A percentile compares a stretch with the other conserved stretches of the same genome.
Evolutionary conservation across 2,888 invertebrate genomes (phyloP).

Genomic region (Bursaphelenchus okinawaensis): DNA sequence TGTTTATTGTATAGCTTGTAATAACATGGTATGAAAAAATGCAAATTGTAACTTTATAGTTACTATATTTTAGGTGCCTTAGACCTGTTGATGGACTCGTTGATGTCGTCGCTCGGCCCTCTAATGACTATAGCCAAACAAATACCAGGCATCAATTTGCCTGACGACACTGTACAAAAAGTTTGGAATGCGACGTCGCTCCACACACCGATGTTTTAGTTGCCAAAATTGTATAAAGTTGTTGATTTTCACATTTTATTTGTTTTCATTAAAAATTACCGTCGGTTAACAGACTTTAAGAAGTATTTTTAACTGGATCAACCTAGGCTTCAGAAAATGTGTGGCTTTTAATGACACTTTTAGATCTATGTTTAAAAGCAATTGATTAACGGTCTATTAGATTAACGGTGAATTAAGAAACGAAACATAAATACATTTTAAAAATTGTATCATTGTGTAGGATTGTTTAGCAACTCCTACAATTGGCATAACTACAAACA

Average conservation of each 20-base stretch:
- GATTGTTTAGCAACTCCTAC: too few relatives aligned
- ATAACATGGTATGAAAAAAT: background rate
- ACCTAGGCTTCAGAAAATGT: too few relatives aligned
- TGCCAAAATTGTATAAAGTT: constrained; percentile 5
- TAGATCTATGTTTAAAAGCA: too few relatives aligned
- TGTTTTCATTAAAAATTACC: too few relatives aligned
- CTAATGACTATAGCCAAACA: constrained; percentile 34
- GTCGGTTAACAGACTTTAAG: too few relatives aligned
- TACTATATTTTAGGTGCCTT: constrained; percentile 34
- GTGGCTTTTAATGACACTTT: too few relatives aligned
- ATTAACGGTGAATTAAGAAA: too few relatives aligned
- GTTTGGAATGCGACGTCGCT: constrained; percentile 41
- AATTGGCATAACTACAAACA: background rate
- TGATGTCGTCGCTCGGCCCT: constrained; percentile 41
- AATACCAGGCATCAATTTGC: constrained; percentile 26
- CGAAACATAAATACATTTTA: too few relatives aligned
- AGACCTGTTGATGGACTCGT: constrained; percentile 51
- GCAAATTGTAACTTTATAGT: constrained; percentile 6
- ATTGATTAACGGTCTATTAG: too few relatives aligned
- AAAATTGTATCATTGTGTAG: too few relatives aligned
- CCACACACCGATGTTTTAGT: constrained; percentile 44
- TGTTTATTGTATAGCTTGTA: background rate
- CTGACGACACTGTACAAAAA: constrained; percentile 23
- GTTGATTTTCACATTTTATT: too few relatives aligned
- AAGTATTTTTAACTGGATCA: too few relatives aligned